These are phyloP conservation scores for Morpho deidamia DNA, from an alignment of 2,888 invertebrate species.

Conservation along the genomic window DNA sequence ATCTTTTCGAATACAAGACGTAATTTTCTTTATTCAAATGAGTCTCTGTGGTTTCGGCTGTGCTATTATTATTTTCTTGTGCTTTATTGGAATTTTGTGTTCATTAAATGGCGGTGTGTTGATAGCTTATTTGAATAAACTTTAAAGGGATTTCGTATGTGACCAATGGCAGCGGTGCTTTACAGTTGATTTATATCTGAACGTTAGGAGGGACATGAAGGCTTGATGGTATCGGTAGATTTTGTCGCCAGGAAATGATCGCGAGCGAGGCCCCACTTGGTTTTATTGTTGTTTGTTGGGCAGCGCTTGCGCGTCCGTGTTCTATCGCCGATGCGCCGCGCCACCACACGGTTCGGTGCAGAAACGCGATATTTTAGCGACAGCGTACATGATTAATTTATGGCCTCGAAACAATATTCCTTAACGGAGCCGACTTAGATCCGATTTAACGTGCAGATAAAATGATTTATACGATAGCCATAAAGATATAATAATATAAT, in stretches of 20 bases:
- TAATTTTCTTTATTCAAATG: slow-evolving; percentile 75
- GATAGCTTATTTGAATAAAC: slow-evolving; percentile 69
- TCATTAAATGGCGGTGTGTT: slow-evolving; percentile 52
- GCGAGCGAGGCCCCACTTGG: slow-evolving; percentile 39
- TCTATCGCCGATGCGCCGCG: slow-evolving; percentile 54
- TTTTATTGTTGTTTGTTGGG: slow-evolving; percentile 54
- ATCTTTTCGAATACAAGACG: slow-evolving; percentile 56
- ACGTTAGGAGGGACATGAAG: slow-evolving; percentile 48
- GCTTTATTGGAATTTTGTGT: slow-evolving; percentile 71
- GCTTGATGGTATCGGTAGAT: slow-evolving; percentile 68
- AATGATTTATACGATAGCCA: slow-evolving; percentile 62
- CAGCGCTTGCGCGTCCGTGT: slow-evolving; percentile 49
- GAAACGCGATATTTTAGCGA: slow-evolving; percentile 74
- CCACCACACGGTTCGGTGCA: slow-evolving; percentile 48
- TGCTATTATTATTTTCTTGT: slow-evolving; percentile 73
- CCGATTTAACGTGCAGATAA: slow-evolving; percentile 68
- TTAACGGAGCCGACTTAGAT: slow-evolving; percentile 53
- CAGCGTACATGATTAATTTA: slow-evolving; percentile 77
- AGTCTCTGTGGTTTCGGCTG: slow-evolving; percentile 64
- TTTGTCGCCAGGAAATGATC: slow-evolving; percentile 73
- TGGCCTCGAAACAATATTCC: slow-evolving; percentile 62
- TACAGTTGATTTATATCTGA: slow-evolving; percentile 61
- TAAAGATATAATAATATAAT: not conserved
- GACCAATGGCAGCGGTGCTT: slow-evolving; percentile 34
- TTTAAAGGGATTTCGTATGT: slow-evolving; percentile 45